Conservation (phyloP, 2,888 invertebrate species). For the Palloptera scutellata region DNA sequence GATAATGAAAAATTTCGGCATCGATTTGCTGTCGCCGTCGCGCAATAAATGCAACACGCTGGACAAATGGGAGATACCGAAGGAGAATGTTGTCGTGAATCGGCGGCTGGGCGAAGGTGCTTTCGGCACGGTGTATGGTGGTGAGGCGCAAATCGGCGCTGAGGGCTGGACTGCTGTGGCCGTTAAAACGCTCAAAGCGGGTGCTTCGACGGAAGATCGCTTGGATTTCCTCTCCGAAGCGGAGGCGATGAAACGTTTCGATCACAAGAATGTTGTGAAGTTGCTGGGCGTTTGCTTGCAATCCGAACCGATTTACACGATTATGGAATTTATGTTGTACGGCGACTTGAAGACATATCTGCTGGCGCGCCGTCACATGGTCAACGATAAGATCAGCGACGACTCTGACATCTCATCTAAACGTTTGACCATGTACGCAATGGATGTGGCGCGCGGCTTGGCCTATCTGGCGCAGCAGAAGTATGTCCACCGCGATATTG, state of each 20-base stretch:
- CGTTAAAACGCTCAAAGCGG: conserved; percentile 87
- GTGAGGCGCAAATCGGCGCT: conserved; percentile 75
- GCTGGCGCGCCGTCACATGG: conserved; percentile 83
- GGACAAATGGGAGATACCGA: conserved; percentile 88
- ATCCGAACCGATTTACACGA: conserved; percentile 85
- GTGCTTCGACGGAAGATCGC: conserved; percentile 84
- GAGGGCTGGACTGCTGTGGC: conserved; percentile 85
- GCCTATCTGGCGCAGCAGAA: conserved; percentile 84
- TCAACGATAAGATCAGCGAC: conserved; percentile 70
- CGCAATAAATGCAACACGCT: conserved; percentile 67
- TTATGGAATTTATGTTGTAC: conserved; percentile 95
- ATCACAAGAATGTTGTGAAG: conserved; percentile 87
- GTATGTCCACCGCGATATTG: conserved; percentile 90
- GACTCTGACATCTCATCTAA: conserved; percentile 79
- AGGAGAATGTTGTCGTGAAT: conserved; percentile 86
- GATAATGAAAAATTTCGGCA: conserved; percentile 76
- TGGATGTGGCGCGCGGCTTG: conserved; percentile 85
- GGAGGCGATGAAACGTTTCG: conserved; percentile 92
- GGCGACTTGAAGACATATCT: conserved; percentile 91
- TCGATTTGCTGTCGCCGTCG: conserved; percentile 68
- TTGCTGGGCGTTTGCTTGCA: conserved; percentile 87
- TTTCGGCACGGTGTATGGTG: conserved; percentile 88
- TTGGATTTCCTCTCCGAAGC: conserved; percentile 92
- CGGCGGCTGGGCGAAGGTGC: conserved; percentile 88
- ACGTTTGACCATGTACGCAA: conserved; percentile 84